Evolutionary conservation across 2,113 vertebrate species (phyloP), one percentile per base, ranked within the genome.

Genomic region (Oreotrochilus melanogaster): DNA sequence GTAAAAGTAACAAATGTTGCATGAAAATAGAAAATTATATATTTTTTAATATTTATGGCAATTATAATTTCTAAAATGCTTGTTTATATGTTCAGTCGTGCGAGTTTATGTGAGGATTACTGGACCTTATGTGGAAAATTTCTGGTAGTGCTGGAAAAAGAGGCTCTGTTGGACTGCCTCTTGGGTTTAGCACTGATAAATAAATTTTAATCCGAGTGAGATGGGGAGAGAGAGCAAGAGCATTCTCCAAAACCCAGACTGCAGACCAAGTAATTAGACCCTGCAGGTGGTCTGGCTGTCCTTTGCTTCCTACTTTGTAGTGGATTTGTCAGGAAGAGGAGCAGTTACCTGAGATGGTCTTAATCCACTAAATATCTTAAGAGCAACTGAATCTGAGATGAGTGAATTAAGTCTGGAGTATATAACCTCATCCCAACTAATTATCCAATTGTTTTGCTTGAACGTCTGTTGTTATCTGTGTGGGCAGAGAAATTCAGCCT

Each of bases 381-480:
- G 82, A 85, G 7, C 5, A 2, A 53, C 31, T 91, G 50, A 73
- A 88, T 67, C 88, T 69, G 78, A 89, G 84, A 75, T 93, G 92
- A 86, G 45, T 72, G 60, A 93, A 95, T 93, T 76, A 81, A 93
- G 85, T 89, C 81, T 88, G 93, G 81, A 80, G 69, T 25, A 33
- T 86, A 13, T 70, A 89, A 86, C 66, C 76, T 74, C 50, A 30
- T 91, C 30, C 64, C 86, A 87, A 43, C 72, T 88, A 70, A 88
- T 93, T 71, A 93, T 86, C 89, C 7, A 2, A 69, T 74, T 94
- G 92, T 92, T 94, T 96, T 92, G 70, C 85, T 72, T 80, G 61
- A 43, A 45, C 7, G 60, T 91, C 76, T 93, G 91, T 33, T 75
- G 64, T 94, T 80, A 31, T 65, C 60, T 60, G 58, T 37, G 62